Base-by-base conservation (phyloP, 1,140 invertebrate genomes). In the Tetragnatha versicolor region DNA sequence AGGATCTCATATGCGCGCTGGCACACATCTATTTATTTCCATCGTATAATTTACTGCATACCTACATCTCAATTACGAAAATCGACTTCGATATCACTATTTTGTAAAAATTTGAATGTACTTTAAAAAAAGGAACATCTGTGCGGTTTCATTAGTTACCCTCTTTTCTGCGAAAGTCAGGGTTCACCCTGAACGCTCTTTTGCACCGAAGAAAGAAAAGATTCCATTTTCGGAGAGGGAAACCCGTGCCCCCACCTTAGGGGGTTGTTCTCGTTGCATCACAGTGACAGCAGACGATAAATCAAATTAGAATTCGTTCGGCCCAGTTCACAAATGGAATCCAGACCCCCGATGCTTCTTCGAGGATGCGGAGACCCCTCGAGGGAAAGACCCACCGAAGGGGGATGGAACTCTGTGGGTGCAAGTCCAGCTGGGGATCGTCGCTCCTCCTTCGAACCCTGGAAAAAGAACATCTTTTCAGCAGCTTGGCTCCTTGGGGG, bases 251-350 rank as follows among this genome's bases (percentile, higher is more conserved):
- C 3, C 12, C 55, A 14, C 12, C 47, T 27, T n/a, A 20, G 51
- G 55, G 27, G 55, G 27, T 14, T 27, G 55, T 14, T 33, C 17
- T 3, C 37, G 14, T 65, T 65, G 61, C 61, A 45, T 65, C 61
- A 65, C 14, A 17, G 17, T 45, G 37, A 65, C 22, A 65, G 12
- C 4, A n/a, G 7, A 53, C 45, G 31, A 77, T 77, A 77, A 65
- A 77, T 66, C 73, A 77, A 77, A 66, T 77, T 77, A 60, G 60
- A 66, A 77, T 37, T 58, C 31, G n/a, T 42, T 76, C 37, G 12
- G 25, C 42, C 22, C n/a, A 55, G 58, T 53, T 22, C 33, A 63
- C 60, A 76, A 73, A 73, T 73, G 70, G 55, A 61, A 61, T 61
- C 14, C 25, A 58, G 49, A 33, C 27, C 47, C 69, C 69, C 70